Evolutionary conservation across 2,888 invertebrate species (phyloP), one percentile per base, ranked within the genome.

Genomic region (Nowickia ferox): DNA sequence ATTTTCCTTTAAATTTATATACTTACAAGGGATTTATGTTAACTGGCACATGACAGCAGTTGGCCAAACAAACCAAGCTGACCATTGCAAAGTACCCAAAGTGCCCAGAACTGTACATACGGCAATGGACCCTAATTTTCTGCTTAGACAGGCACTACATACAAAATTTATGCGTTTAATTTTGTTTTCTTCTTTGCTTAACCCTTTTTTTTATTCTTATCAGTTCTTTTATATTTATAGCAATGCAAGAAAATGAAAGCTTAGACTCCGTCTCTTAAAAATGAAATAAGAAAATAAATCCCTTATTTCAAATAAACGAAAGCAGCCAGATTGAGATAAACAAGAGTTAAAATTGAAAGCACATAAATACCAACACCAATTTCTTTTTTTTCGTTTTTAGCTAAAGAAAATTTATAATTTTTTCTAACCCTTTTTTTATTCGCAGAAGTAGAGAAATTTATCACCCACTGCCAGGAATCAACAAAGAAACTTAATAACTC

Each of bases 111-210:
- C 6, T 30, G 30, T 30, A 30, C 30, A 6, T 30, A 30, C 48
- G 61, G 44, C 19, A 65, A 71, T 66, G 46, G 77, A 78, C 77
- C 80, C 84, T 77, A 85, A 85, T 81, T 85, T 81, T 81, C 76
- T 77, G 84, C 81, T 85, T 85, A 85, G 77, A 74, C 74, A 81
- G 74, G 30, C 77, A 63, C 53, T 68, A 72, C 53, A 84, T 80
- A 80, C 30, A 30, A 30, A 77, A 81, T 84, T 76, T 80, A 53
- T 72, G 63, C 76, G 48, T 68, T 59, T 51, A 42, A 22, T 13
- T 51, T 38, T 51, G 61, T 44, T 53, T 57, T n/a, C 6, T 6
- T 6, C 5, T 17, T 17, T 2, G 11, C 15, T 53, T 38, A 69
- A 66, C 68, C 81, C 61, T 59, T 81, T 82, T 75, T 57, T 78